phyloP scores from a whole-genome alignment of 2,888 invertebrate genomes.

The Dugesia japonica region DNA sequence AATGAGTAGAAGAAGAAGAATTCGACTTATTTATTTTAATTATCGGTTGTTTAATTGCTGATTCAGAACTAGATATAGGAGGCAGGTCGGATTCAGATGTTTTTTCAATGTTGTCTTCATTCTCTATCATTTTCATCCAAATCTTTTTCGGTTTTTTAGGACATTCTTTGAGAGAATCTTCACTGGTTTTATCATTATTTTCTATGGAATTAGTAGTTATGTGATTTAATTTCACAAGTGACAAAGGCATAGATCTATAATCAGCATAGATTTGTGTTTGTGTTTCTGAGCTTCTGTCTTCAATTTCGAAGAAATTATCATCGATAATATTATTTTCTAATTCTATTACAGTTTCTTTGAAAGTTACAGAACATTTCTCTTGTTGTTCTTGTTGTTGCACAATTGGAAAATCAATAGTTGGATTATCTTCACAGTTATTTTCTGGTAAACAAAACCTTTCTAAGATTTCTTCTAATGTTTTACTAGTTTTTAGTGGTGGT shows the following conservation, averaged over 20 bases:
- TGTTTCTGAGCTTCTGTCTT: background rate
- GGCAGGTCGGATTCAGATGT: background rate
- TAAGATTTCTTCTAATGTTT: no score
- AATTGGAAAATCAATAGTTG: background rate
- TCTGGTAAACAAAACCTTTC: no score
- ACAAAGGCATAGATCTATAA: background rate
- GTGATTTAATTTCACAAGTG: background rate
- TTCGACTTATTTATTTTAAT: background rate
- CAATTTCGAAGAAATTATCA: background rate
- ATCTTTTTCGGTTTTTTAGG: background rate
- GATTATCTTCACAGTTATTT: no score
- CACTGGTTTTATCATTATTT: background rate
- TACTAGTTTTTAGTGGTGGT: background rate
- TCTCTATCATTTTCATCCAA: constrained; percentile 3
- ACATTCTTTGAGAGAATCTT: background rate
- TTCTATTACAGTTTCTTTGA: background rate
- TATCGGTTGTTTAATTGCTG: background rate
- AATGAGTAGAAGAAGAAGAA: background rate
- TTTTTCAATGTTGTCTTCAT: constrained; percentile 2
- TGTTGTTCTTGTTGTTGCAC: no score
- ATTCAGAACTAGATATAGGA: background rate
- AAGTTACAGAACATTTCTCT: no score
- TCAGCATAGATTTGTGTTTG: background rate
- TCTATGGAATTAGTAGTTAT: background rate
- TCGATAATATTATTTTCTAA: background rate